Evolutionary conservation across 2,113 vertebrate genomes (phyloP).

Genomic region (Bambusicola thoracicus): DNA sequence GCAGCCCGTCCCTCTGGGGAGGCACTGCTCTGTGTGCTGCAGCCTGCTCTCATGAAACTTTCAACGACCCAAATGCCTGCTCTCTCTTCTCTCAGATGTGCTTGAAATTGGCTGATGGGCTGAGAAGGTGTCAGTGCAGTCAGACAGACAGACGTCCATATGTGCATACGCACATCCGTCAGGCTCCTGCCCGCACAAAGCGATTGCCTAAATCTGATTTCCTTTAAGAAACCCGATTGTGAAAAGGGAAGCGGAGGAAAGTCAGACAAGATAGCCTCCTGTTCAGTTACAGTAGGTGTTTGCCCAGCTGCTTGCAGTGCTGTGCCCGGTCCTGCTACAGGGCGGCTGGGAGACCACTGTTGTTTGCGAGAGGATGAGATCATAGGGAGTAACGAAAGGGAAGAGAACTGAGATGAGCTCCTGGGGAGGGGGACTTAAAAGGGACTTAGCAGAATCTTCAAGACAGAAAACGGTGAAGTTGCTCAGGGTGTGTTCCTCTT

Average conservation of each 20-base stretch:
- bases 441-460: not conserved
- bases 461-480: not conserved
- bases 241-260: slow-evolving; percentile 23
- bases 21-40: not conserved
- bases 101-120: not conserved
- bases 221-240: slow-evolving; percentile 41
- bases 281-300: not conserved
- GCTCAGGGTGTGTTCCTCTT: not conserved
- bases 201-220: slow-evolving; percentile 43
- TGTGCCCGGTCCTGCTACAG: not conserved
- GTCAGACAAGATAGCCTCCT: not conserved
- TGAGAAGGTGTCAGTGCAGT: not conserved
- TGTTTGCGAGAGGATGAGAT: slow-evolving; percentile 31
- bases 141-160: not conserved
- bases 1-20: not conserved
- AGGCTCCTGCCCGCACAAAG: not conserved
- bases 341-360: slow-evolving; percentile 7
- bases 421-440: not conserved
- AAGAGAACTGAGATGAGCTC: not conserved
- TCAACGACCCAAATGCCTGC: not conserved
- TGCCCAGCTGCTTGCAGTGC: not conserved
- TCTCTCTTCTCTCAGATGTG: not conserved
- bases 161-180: fast-evolving
- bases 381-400: not conserved
- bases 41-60: slow-evolving; percentile 20